These are phyloP conservation scores for Tipula lateralis DNA, from an alignment of 2,888 invertebrate genomes.

Conservation along the genomic window DNA sequence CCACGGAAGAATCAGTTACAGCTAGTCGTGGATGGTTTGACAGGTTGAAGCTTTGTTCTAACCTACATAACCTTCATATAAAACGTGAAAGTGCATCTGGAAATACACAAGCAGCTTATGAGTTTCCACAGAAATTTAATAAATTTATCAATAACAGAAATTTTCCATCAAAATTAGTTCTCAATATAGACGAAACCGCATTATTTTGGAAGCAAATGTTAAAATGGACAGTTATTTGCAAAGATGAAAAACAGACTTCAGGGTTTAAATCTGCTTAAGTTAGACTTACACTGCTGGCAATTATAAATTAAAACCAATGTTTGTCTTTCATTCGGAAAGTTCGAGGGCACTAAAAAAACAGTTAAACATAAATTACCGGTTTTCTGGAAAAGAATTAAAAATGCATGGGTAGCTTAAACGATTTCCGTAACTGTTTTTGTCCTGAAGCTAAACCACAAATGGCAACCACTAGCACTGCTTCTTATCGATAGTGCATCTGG, in stretches of 20 bases:
- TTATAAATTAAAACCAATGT: too few relatives aligned
- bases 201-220: not conserved
- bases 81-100: not conserved
- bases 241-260: too few relatives aligned
- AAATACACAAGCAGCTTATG: conserved; percentile 4
- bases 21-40: too few relatives aligned
- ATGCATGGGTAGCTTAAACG: conserved; percentile 32
- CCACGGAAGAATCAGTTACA: too few relatives aligned
- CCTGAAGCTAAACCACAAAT: too few relatives aligned
- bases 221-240: not conserved
- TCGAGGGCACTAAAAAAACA: too few relatives aligned
- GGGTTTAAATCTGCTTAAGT: not conserved
- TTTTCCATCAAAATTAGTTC: not conserved
- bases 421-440: not conserved
- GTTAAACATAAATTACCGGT: conserved; percentile 39
- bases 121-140: not conserved
- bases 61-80: not conserved
- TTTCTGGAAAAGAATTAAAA: conserved; percentile 39
- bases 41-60: too few relatives aligned
- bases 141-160: not conserved
- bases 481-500: too few relatives aligned
- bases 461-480: too few relatives aligned
- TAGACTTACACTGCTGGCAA: conserved; percentile 11
- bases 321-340: too few relatives aligned
- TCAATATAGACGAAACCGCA: not conserved